Evolutionary conservation across 2,113 vertebrate genomes (phyloP), one percentile per base, ranked within the genome.

Genomic region (Phasianus colchicus): DNA sequence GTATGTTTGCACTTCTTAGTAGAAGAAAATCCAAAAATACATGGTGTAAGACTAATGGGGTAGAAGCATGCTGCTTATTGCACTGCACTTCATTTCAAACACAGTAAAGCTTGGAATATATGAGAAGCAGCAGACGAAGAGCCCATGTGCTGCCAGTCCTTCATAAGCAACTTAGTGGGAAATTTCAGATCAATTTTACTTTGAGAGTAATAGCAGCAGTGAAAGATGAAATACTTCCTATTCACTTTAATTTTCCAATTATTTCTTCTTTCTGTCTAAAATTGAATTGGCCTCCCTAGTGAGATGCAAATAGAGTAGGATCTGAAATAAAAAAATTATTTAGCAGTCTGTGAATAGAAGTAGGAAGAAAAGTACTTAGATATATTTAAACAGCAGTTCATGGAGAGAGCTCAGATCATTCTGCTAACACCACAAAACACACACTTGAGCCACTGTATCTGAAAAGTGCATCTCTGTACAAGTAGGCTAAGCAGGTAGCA

Each of bases 401-500:
- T 7, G 17, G 34, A 40, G 71, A 61, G 30, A 83, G 30, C 34
- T 63, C 6, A 6, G 40, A 36, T 34, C 42, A 29, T 61, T 42
- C 60, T 40, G 34, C 45, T 27, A 22, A 40, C 36, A 2, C 36
- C 13, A 64, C 32, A 15, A 21, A n/a, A 32, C 0, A 58, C 21
- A 19, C 48, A 36, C 2, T 1, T 4, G 22, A 15, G 57, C 20
- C 50, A 65, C 42, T 27, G 27, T 7, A 42, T 29, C 43, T 61
- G 75, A 9, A 73, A 34, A 69, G 47, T 19, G 2, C 67, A 21
- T 8, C 1, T 2, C 5, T 12, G 60, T 60, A 32, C 18, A 54
- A n/a, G 52, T 21, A 72, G 18, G 3, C 2, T 1, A 4, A 34
- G 5, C 11, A 5, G 13, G 7, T 24, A 19, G 21, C 17, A 27